phyloP scores from a whole-genome alignment of 2,797 vertebrate genomes.

The Sparidentex hasta region DNA sequence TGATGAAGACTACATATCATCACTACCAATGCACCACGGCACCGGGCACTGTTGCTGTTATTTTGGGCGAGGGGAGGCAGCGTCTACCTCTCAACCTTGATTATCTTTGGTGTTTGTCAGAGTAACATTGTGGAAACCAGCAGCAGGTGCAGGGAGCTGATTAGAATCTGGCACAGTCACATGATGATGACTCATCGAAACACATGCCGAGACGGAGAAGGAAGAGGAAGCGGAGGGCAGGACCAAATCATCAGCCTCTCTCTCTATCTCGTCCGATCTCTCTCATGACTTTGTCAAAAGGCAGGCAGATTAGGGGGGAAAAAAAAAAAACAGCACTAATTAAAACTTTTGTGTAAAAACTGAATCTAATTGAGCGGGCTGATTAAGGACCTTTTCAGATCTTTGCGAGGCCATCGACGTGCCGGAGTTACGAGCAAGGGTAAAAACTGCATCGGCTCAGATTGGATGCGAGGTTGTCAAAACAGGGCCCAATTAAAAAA shows the following conservation, averaged over 20 bases:
- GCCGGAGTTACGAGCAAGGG: slow-evolving; percentile 49
- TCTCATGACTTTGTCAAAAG: slow-evolving; percentile 75
- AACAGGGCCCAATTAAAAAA: slow-evolving; percentile 78
- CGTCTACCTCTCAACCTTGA: slow-evolving; percentile 68
- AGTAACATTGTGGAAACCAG: slow-evolving; percentile 48
- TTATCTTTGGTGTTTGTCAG: slow-evolving; percentile 75
- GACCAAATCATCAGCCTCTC: slow-evolving; percentile 54
- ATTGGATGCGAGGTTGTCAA: slow-evolving; percentile 71
- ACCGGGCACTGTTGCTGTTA: slow-evolving; percentile 37
- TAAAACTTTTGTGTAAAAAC: slow-evolving; percentile 76
- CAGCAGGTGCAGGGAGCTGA: slow-evolving; percentile 74
- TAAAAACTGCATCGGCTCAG: slow-evolving; percentile 47
- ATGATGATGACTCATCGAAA: slow-evolving; percentile 75
- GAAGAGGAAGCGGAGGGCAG: slow-evolving; percentile 69
- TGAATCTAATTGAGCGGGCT: slow-evolving; percentile 69
- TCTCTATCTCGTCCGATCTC: slow-evolving; percentile 64
- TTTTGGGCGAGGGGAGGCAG: slow-evolving; percentile 25
- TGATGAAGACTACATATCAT: slow-evolving; percentile 43
- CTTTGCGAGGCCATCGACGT: slow-evolving; percentile 40
- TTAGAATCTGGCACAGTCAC: slow-evolving; percentile 76
- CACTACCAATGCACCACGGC: slow-evolving; percentile 26
- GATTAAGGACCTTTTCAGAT: slow-evolving; percentile 73
- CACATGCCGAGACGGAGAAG: slow-evolving; percentile 35
- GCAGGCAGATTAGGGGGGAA: slow-evolving; percentile 64
- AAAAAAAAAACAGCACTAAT: slow-evolving; percentile 70